Base-by-base conservation (phyloP, 2,888 invertebrate species). In the Polydrusus pterygomalis region DNA sequence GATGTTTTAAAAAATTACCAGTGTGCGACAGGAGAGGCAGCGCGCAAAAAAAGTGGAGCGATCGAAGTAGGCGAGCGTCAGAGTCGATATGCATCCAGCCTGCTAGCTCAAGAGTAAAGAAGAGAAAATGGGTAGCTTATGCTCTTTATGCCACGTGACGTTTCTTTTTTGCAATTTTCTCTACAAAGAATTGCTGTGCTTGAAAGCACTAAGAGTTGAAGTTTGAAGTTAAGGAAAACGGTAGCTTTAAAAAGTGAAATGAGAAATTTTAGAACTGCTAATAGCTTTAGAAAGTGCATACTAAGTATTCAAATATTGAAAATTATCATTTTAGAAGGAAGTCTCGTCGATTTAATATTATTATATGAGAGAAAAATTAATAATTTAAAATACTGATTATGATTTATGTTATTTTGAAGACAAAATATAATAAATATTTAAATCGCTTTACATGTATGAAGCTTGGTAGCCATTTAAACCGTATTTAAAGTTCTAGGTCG, bases 41-140 rank as follows among this genome's bases (percentile, higher is more conserved):
- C n/a, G 70, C 45, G 49, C 67, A 51, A 18, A 75, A 75, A 71
- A 71, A 71, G 67, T 64, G 67, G 71, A 71, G 56, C 65, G 71
- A 67, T 71, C 65, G 71, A 71, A 71, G 45, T 56, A 54, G 58
- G 67, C 15, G 9, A 60, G 60, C 65, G 15, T n/a, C 63, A 54
- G 34, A 67, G 73, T 73, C 73, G 67, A 67, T 67, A 73, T 73
- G 73, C 73, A 75, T 64, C 58, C 74, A 75, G 70, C 65, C 63
- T 65, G 64, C 45, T 25, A 64, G 65, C 72, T 56, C 54, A 56
- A 58, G 69, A 56, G 54, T 69, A 40, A 51, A 71, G 71, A 64
- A 71, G 63, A 63, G 71, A 72, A 70, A 72, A 65, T 72, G 72
- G 72, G 72, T 56, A 58, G 56, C 72, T 72, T 72, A 72, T 58